Conservation (phyloP, 35 echinoderm and acorn worm species). For the Strongylocentrotus purpuratus region DNA sequence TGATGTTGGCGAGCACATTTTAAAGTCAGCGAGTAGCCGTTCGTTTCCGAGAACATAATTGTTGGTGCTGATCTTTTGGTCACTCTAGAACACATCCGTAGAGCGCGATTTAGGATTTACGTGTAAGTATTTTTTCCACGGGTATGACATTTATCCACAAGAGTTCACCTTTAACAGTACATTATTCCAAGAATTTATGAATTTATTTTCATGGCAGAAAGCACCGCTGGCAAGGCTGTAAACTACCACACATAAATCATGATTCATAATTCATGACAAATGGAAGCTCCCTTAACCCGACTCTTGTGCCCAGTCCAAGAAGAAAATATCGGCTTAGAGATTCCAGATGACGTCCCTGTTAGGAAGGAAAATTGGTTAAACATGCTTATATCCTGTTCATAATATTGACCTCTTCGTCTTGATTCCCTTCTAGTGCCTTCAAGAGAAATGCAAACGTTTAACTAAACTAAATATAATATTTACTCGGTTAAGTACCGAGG, state of each 20-base stretch:
- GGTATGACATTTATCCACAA: not conserved
- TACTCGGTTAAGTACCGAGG: not conserved
- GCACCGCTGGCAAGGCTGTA: not conserved
- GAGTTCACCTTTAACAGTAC: not conserved
- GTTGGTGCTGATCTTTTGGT: too few species aligned
- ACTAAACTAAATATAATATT: not conserved
- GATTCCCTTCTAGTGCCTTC: not conserved
- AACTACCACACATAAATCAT: not conserved
- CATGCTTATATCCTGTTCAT: not conserved
- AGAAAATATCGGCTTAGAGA: not conserved
- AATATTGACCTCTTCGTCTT: not conserved
- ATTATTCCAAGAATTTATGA: not conserved
- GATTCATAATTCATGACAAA: constrained; percentile 12
- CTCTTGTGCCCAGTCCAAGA: not conserved
- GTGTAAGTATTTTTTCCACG: too few species aligned
- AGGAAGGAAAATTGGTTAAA: not conserved
- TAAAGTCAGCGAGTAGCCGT: too few species aligned
- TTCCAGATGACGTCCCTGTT: not conserved
- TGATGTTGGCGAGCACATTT: too few species aligned
- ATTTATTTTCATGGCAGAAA: not conserved
- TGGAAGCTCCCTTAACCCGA: not conserved
- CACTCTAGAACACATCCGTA: too few species aligned
- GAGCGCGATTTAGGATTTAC: too few species aligned
- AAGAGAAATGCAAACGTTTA: not conserved
- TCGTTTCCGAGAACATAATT: too few species aligned